phyloP scores from a whole-genome alignment of 2,113 vertebrate species.

The Rhineura floridana region DNA sequence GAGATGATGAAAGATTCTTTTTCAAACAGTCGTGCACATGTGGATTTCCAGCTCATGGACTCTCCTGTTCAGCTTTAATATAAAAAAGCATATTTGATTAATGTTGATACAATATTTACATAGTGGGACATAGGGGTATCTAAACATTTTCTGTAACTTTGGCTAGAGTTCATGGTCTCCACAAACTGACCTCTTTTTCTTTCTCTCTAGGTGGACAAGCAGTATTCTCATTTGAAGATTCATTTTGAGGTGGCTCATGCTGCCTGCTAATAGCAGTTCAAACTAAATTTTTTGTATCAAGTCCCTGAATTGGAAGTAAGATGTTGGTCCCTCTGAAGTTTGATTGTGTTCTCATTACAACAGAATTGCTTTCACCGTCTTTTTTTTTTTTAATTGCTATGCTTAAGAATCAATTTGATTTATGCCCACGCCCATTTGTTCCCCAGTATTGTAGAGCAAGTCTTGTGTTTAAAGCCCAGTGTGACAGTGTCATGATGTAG shows the following conservation, averaged over 20 bases:
- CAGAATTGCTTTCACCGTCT: constrained; percentile 80
- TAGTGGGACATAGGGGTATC: constrained; percentile 75
- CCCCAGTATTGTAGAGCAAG: constrained; percentile 79
- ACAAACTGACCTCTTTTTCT: constrained; percentile 69
- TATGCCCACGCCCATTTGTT: constrained; percentile 56
- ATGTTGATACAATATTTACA: constrained; percentile 77
- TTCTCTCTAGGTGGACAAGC: constrained; percentile 87
- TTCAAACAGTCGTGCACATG: constrained; percentile 81
- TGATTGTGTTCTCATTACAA: constrained; percentile 80
- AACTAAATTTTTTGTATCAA: constrained; percentile 83
- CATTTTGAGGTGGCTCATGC: constrained; percentile 82
- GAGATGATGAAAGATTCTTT: constrained; percentile 64
- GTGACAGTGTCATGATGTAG: constrained; percentile 84
- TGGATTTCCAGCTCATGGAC: constrained; percentile 87
- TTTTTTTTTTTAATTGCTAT: constrained; percentile 83
- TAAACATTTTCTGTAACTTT: constrained; percentile 73
- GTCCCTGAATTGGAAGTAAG: constrained; percentile 81
- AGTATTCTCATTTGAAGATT: constrained; percentile 86
- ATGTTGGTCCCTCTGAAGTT: constrained; percentile 80
- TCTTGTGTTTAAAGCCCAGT: constrained; percentile 83
- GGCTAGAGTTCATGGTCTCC: constrained; percentile 33
- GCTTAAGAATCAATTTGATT: constrained; percentile 80
- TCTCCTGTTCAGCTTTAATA: constrained; percentile 83
- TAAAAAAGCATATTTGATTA: constrained; percentile 78
- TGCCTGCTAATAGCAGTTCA: constrained; percentile 83